Evolutionary conservation across 2,113 vertebrate genomes (phyloP), one percentile per base, ranked within the genome.

Genomic region (Percina caprodes): DNA sequence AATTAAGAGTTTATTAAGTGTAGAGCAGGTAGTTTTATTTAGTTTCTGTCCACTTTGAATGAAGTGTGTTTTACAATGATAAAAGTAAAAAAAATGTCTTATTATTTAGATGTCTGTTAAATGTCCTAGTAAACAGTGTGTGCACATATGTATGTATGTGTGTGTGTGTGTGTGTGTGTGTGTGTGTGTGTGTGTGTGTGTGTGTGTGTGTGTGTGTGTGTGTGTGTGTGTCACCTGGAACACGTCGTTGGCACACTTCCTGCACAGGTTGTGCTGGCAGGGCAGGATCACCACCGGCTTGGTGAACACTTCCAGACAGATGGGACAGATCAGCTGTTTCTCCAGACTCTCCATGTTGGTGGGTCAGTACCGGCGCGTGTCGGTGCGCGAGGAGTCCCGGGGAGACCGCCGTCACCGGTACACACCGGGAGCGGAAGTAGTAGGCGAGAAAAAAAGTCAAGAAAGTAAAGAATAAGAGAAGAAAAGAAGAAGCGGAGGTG

Each of bases 231-330:
- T 78, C 95, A 99, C 98, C 98, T 99, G 98, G 93, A 99, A 99
- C 77, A 99, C 95, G 67, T 99, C 98, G 6, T 96, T 97, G 94
- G 98, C 98, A 1, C 98, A 99, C 78, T 99, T 99, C 65, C 98
- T 95, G 54, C 98, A 99, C 18, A 99, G 96, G 86, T 99, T 99
- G 92, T 99, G 98, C 87, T 99, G 98, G 66, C 98, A 99, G 8
- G 98, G 98, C 65, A 99, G 95, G 88, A 99, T 99, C 49, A 99
- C 97, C 92, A 99, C 98, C 0, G 98, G 98, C 79, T 99, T 99
- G 18, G 96, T 97, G 93, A 99, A 99, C 95, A 98, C 97, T 92
- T 99, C 98, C 86, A 99, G 90, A 86, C 98, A 99, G 93, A 99
- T 99, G 46, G 98, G 98, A 82, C 98, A 99, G 70, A 99, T 95